Evolutionary conservation across 2,888 invertebrate genomes (phyloP), one percentile per base, ranked within the genome.

Genomic region (Chrysodeixis includens): DNA sequence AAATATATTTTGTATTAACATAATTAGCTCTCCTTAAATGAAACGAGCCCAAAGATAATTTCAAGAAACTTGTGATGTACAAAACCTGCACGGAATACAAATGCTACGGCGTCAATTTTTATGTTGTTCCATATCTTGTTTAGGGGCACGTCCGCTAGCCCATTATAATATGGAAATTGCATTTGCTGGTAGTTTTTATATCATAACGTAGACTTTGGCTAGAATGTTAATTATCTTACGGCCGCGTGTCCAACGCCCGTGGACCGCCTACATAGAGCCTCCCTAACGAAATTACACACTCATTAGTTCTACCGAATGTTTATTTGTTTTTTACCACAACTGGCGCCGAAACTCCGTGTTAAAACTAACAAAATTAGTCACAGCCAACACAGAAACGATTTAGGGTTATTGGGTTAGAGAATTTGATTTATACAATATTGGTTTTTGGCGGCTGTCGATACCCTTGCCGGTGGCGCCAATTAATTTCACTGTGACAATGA

Each of bases 291-390:
- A 93, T 94, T 93, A 93, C 88, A 93, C 93, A 92, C 93, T 90
- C 90, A 93, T 94, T 93, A 93, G 93, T 93, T 93, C 93, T 90
- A 92, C 87, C 83, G 85, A 87, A 88, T 86, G 86, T 91, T 91
- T 92, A 88, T 93, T 93, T 91, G 87, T 92, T 93, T 93, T 92
- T 92, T 90, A 89, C 84, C 78, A 81, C 85, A 85, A 79, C 86
- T 86, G 93, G 92, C 92, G 92, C 89, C 91, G 81, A 86, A 84
- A 83, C 79, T 76, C 83, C 59, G 78, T 72, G 83, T 83, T 86
- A 88, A 88, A 91, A 92, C 92, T 90, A 93, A 94, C 93, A 90
- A 82, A 92, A 93, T 94, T 90, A 90, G 92, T 92, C 88, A 92
- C 90, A 92, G 93, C 86, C 89, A 84, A 87, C 87, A 88, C 83